These are phyloP conservation scores for Plectrocnemia conspersa DNA, from an alignment of 1,140 invertebrate genomes.

Conservation along the genomic window DNA sequence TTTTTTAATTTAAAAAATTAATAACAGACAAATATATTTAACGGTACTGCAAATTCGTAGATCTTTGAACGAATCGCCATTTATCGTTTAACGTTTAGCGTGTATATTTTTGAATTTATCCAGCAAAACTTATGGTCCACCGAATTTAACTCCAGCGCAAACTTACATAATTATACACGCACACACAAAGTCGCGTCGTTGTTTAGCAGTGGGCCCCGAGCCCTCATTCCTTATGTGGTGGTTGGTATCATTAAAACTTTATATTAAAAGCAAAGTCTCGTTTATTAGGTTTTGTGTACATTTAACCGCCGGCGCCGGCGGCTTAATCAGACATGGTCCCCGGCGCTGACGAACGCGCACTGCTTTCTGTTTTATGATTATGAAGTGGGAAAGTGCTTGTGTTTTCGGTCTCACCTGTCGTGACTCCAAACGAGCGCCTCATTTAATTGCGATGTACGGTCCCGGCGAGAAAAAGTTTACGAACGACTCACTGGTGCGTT, in stretches of 20 bases:
- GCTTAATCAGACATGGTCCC: conserved; percentile 32
- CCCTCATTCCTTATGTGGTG: too few relatives aligned
- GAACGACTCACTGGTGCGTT: conserved; percentile 13
- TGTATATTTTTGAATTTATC: too few relatives aligned
- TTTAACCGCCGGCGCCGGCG: conserved; percentile 27
- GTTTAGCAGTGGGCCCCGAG: too few relatives aligned
- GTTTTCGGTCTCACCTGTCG: background rate
- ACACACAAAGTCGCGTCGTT: too few relatives aligned
- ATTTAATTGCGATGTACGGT: conserved; percentile 16
- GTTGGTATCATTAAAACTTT: conserved; percentile 35
- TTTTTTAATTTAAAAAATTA: too few relatives aligned
- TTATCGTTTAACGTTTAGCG: too few relatives aligned
- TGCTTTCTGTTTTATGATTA: conserved; percentile 35
- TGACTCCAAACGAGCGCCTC: conserved; percentile 1
- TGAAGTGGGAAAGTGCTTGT: conserved; percentile 10
- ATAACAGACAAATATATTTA: too few relatives aligned
- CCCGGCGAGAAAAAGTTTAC: conserved; percentile 1
- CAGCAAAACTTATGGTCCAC: too few relatives aligned
- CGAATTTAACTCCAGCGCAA: too few relatives aligned
- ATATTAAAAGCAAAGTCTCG: conserved; percentile 36
- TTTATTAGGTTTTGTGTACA: conserved; percentile 33
- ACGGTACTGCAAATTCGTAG: too few relatives aligned
- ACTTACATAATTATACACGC: too few relatives aligned
- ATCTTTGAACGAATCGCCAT: too few relatives aligned
- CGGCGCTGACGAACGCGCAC: conserved; percentile 32